Conservation (phyloP, 2,797 vertebrate genomes). For the Urosaurus nigricauda region DNA sequence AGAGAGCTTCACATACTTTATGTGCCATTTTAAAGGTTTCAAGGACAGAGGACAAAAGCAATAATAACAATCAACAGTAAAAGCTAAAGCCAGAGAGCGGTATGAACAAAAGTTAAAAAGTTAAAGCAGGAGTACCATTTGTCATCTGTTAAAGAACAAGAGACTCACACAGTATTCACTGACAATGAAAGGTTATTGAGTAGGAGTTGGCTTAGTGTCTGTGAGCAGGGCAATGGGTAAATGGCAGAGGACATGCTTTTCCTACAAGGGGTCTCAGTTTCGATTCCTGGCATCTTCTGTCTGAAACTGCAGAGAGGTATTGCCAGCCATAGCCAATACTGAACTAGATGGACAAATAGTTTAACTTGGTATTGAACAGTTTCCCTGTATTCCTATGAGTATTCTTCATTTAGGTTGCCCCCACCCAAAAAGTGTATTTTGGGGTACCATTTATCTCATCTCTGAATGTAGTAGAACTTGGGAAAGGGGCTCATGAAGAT, state of each 20-base stretch:
- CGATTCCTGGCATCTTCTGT: not conserved
- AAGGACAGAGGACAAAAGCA: not conserved
- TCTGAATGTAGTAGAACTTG: not conserved
- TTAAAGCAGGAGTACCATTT: not conserved
- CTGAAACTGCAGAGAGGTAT: not conserved
- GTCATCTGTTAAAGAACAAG: not conserved
- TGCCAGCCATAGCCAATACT: not conserved
- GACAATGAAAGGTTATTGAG: not conserved
- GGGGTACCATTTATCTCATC: not conserved
- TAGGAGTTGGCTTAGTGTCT: not conserved
- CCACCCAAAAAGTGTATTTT: no score
- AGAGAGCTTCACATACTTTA: not conserved
- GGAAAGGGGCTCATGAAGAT: not conserved
- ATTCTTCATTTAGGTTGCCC: not conserved
- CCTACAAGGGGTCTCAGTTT: not conserved
- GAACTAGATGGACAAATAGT: not conserved
- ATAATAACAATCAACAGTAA: not conserved
- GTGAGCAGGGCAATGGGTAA: not conserved
- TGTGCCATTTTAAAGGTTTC: not conserved
- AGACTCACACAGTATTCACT: not conserved
- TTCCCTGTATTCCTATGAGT: not conserved
- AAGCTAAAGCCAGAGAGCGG: not conserved
- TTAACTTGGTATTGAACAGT: not conserved
- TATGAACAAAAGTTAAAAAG: not conserved
- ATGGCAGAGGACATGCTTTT: not conserved